Base-by-base conservation (phyloP, 1,140 invertebrate genomes). In the Druon quercuslanigerum region DNA sequence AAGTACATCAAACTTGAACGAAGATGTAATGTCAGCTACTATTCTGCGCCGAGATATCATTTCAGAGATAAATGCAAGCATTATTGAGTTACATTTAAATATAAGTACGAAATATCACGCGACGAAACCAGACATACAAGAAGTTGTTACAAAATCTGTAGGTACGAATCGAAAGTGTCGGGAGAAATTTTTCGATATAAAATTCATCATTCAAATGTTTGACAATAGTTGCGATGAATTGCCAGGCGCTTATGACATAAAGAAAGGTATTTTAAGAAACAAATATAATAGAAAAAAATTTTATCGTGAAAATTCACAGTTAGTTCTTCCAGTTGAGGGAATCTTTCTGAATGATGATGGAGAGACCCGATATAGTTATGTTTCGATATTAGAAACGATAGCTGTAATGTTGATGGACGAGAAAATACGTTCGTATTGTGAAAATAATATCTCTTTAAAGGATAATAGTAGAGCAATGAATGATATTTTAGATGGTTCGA, bases 401-500 rank as follows among this genome's bases (percentile, higher is more conserved):
- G 25, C 25, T 25, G 25, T 25, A 25, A 25, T 25, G 25, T 25
- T 25, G 25, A 7, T 56, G 79, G 19, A 74, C 76, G 75, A 33
- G 9, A 51, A 73, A 72, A 50, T 83, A 3, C 52, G 40, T 40
- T n/a, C 71, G 40, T 25, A 77, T 71, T 84, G 78, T 19, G 54
- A 56, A 25, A n/a, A n/a, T n/a, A 77, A 76, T 72, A 76, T 56
- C 5, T 56, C 19, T 40, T 60, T n/a, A 46, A 57, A 16, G 46
- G 76, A 76, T 66, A 60, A 81, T 57, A 12, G n/a, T n/a, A 40
- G 78, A 40, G 16, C 78, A 60, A 82, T 84, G 46, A n/a, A 33
- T 66, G 84, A 88, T 83, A 78, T 87, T 50, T 77, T 66, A 51
- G 83, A 87, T 79, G 87, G 86, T 4, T 33, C 17, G 17, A 72